Evolutionary conservation across 2,797 vertebrate genomes (phyloP), one percentile per base, ranked within the genome.

Genomic region (Anableps anableps): DNA sequence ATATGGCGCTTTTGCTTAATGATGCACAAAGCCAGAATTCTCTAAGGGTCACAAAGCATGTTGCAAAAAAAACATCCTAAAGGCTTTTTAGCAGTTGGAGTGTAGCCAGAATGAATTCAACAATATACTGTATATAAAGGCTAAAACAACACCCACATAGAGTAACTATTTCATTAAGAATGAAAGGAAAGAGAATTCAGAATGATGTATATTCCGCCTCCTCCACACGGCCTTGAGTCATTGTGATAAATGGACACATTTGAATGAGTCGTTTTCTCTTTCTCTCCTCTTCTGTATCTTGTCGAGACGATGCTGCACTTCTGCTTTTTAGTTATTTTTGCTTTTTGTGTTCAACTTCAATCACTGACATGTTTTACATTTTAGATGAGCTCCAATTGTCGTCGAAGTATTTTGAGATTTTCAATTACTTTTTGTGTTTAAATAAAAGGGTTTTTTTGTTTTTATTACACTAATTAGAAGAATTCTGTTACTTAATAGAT

Each of bases 111-210:
- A 72, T 72, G 47, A 72, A 72, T 72, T 72, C 77, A 71, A 11
- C 31, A 60, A 45, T 51, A 26, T 74, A n/a, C 50, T 68, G 38
- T 64, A 58, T 47, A 16, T 76, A 53, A 70, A 86, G 21, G 77
- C 0, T 81, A 64, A 62, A 73, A 64, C 76, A 79, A 72, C 58
- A 53, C 48, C 36, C 43, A 23, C 21, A 62, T 72, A 36, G 53
- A 47, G 51, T 72, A 68, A n/a, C 80, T 82, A 48, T 74, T 86
- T 45, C 23, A 79, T 81, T 81, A 5, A 77, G 50, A 85, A 73
- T 76, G 26, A 76, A 81, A 75, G 45, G 41, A 71, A 66, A 80
- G 71, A 73, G 50, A 47, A 38, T 77, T 21, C 43, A 45, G 41
- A 17, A 19, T 47, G 41, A 29, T 45, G 68, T 29, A 47, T 9